These are phyloP conservation scores for Amaurobius ferox DNA, from an alignment of 2,888 invertebrate genomes.

Conservation along the genomic window DNA sequence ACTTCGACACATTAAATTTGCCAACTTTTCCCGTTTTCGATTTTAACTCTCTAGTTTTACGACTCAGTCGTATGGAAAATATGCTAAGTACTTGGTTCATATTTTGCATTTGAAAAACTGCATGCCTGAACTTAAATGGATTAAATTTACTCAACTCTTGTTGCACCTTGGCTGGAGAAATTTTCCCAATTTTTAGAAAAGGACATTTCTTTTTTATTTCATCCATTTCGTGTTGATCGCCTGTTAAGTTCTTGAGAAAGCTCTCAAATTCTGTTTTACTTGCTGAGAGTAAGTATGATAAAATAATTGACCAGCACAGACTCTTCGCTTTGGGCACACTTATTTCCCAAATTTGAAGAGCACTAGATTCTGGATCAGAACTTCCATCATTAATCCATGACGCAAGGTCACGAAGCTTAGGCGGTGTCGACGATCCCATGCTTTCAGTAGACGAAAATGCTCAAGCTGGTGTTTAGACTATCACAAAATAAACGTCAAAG, in stretches of 20 bases:
- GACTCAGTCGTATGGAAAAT: slow-evolving; percentile 22
- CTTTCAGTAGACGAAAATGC: no score
- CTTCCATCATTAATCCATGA: background rate
- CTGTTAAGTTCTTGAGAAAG: background rate
- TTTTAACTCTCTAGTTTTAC: background rate
- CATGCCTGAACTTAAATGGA: slow-evolving; percentile 25
- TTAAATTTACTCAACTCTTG: slow-evolving; percentile 17
- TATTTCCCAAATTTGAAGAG: slow-evolving; percentile 13
- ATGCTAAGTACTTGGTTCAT: background rate
- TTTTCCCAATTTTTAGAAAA: background rate
- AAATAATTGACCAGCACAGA: background rate
- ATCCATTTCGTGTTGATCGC: background rate
- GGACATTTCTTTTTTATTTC: background rate
- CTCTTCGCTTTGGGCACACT: slow-evolving; percentile 18
- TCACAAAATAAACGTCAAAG: no score
- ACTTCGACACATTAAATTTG: background rate
- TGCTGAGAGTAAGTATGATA: slow-evolving; percentile 15
- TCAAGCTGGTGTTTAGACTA: no score
- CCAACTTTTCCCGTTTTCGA: background rate
- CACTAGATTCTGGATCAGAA: background rate
- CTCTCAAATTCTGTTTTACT: background rate
- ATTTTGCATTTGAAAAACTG: slow-evolving; percentile 8
- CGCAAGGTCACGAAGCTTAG: background rate
- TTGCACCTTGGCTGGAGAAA: background rate
- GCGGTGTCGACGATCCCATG: background rate